Evolutionary conservation across 2,797 vertebrate species (phyloP).

Genomic region (Harpagifer antarcticus): DNA sequence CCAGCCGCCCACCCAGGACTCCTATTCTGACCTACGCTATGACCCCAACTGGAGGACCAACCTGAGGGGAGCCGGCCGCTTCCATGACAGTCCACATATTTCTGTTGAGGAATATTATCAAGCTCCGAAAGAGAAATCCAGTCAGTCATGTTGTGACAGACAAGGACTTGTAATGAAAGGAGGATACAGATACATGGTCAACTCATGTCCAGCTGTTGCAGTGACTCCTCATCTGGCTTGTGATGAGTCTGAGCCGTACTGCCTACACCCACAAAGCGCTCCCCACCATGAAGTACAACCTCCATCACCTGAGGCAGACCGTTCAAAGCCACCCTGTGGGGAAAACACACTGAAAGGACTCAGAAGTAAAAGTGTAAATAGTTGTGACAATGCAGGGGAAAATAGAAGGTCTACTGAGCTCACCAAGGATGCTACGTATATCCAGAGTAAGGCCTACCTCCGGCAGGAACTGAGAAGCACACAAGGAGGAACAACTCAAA

Average conservation of each 20-base stretch:
- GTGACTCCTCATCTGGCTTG: constrained; percentile 13
- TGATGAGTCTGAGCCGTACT: constrained; percentile 50
- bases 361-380: background rate
- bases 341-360: background rate
- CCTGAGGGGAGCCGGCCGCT: constrained; percentile 41
- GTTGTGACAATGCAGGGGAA: constrained; percentile 4
- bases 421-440: constrained; percentile 13
- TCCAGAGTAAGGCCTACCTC: background rate
- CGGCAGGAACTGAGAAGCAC: constrained; percentile 10
- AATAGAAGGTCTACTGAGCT: constrained; percentile 12
- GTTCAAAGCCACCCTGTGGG: background rate
- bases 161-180: constrained; percentile 23
- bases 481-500: constrained; percentile 10
- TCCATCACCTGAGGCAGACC: background rate
- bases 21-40: constrained; percentile 81
- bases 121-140: constrained; percentile 44
- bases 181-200: constrained; percentile 42
- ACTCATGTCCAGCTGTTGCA: constrained; percentile 37
- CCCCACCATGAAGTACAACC: background rate
- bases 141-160: constrained; percentile 7
- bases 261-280: constrained; percentile 53
- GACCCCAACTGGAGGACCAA: constrained; percentile 85
- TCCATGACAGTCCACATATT: constrained; percentile 13
- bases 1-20: constrained; percentile 60
- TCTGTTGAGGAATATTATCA: constrained; percentile 44